Evolutionary conservation across 2,113 vertebrate species (phyloP).

Genomic region (Chamaetylas fuelleborni): DNA sequence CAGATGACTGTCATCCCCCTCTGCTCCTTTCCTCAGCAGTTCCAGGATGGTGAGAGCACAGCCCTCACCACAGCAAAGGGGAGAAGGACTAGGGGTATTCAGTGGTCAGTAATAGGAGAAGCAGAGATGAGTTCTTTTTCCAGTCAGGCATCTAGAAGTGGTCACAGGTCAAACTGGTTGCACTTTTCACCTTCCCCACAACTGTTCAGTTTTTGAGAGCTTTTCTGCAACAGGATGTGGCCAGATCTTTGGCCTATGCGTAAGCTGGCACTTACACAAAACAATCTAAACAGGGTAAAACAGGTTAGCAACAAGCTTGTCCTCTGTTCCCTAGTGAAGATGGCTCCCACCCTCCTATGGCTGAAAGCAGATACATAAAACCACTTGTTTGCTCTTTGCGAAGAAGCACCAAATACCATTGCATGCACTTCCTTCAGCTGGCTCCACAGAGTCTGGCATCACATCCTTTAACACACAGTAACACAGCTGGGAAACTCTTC

Average conservation of each 20-base stretch:
- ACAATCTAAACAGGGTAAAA: not conserved
- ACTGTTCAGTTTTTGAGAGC: not conserved
- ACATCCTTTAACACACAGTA: not conserved
- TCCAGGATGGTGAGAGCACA: not conserved
- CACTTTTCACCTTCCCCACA: slow-evolving; percentile 7
- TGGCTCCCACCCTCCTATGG: slow-evolving; percentile 9
- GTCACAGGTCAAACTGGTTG: not conserved
- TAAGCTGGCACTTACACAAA: not conserved
- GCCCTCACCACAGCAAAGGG: not conserved
- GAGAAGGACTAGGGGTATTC: not conserved
- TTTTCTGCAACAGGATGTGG: not conserved
- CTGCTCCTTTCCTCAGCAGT: not conserved
- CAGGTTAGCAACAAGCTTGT: not conserved
- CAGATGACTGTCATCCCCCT: not conserved
- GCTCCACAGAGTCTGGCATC: slow-evolving; percentile 9
- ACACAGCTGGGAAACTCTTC: not conserved
- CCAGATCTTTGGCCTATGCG: not conserved
- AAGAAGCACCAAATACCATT: not conserved
- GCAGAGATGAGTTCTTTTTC: not conserved
- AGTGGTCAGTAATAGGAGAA: not conserved
- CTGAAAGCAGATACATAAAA: slow-evolving; percentile 4
- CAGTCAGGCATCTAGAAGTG: not conserved
- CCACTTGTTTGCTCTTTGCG: not conserved
- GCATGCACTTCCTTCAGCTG: not conserved
- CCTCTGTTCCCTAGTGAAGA: not conserved